Evolutionary conservation across 2,888 invertebrate species (phyloP).

Genomic region (Amblyteles armatorius): DNA sequence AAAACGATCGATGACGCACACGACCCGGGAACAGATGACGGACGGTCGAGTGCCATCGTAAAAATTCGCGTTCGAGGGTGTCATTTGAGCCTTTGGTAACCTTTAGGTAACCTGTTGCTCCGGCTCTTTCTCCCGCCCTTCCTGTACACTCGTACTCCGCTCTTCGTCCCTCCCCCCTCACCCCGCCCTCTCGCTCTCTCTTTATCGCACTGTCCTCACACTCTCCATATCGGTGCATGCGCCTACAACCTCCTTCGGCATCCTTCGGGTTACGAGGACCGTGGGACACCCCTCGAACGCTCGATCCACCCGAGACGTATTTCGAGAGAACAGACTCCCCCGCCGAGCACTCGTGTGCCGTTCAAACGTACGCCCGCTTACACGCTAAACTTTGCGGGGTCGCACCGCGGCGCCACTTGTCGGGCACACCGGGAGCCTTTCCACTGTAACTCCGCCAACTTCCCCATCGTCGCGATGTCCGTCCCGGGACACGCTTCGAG

Average conservation of each 20-base stretch:
- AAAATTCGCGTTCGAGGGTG: slow-evolving; percentile 78
- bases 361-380: slow-evolving; percentile 74
- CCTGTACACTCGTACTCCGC: slow-evolving; percentile 29
- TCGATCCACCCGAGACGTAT: slow-evolving; percentile 63
- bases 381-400: slow-evolving; percentile 77
- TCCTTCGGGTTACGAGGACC: slow-evolving; percentile 32
- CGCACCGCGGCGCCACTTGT: slow-evolving; percentile 81
- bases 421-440: slow-evolving; percentile 70
- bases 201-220: slow-evolving; percentile 48
- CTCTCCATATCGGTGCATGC: slow-evolving; percentile 29
- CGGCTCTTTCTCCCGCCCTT: slow-evolving; percentile 73
- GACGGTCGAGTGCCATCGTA: slow-evolving; percentile 65
- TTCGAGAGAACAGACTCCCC: slow-evolving; percentile 33
- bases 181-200: slow-evolving; percentile 51
- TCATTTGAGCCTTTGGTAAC: slow-evolving; percentile 81
- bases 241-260: slow-evolving; percentile 45
- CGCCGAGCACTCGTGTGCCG: slow-evolving; percentile 49
- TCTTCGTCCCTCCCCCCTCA: slow-evolving; percentile 59
- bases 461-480: too few species aligned
- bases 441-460: too few species aligned
- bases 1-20: slow-evolving; percentile 15
- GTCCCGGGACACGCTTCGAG: too few species aligned
- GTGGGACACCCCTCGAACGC: slow-evolving; percentile 71
- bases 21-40: slow-evolving; percentile 42
- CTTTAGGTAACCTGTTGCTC: slow-evolving; percentile 83